Evolutionary conservation across 2,888 invertebrate genomes (phyloP), one percentile per base, ranked within the genome.

Genomic region (Sinelater perroti): DNA sequence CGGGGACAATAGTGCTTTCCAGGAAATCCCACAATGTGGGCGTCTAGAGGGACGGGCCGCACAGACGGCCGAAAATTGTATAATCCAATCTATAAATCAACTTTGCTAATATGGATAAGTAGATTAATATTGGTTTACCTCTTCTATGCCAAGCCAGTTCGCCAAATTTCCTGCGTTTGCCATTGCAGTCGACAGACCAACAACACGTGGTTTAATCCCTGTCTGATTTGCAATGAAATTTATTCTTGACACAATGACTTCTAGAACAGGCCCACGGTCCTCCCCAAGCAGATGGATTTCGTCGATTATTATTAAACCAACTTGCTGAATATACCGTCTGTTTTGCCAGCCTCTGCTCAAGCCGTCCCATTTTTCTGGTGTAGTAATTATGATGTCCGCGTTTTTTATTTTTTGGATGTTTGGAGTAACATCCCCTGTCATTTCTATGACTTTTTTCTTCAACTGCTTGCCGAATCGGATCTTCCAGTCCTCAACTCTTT

Each of bases 291-390:
- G 81, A 81, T 99, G 99, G 69, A 99, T 98, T 81, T 99, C 99
- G 76, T 99, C 99, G 64, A 99, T 97, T 20, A 99, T 89, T 62
- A 98, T 91, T 4, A 98, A 81, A 0, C 91, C 89, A 0, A 98
- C 96, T 70, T 93, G 87, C 53, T 87, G 86, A 0, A 99, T 98
- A 72, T 98, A 99, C 76, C 89, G 90, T 67, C 99, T 85, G 0
- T 95, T 97, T 74, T 97, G 96, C 98, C 98, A 99, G 60, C 95
- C 95, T 57, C 98, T 86, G 79, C 96, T 97, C 71, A 99, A 94
- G 49, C 98, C 98, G 78, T 99, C 99, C 99, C 99, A 99, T 77
- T 99, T 99, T 79, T 99, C 99, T 0, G 99, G 99, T 0, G 99
- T 99, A 0, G 99, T 99, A 0, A 99, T 95, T 66, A 99, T 98